These are phyloP conservation scores for Coreoperca whiteheadi DNA, from an alignment of 2,113 vertebrate genomes.

Conservation along the genomic window DNA sequence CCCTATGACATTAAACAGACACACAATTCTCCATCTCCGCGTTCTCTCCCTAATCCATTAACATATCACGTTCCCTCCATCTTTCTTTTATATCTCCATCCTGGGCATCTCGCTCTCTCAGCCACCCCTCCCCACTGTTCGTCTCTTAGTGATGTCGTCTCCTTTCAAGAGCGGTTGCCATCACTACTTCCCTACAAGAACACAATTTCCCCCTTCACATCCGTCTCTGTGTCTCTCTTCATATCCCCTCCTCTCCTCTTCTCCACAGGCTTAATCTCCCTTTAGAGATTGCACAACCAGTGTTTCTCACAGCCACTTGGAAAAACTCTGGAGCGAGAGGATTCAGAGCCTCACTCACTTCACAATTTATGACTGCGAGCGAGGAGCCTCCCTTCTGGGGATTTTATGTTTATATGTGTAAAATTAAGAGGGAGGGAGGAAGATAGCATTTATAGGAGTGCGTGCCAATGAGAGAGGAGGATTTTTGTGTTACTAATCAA, in stretches of 20 bases:
- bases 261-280: conserved; percentile 73
- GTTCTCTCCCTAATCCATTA: conserved; percentile 54
- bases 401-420: conserved; percentile 56
- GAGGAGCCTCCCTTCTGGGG: conserved; percentile 54
- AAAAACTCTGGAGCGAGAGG: conserved; percentile 45
- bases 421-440: conserved; percentile 29
- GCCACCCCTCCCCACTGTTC: conserved; percentile 19
- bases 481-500: conserved; percentile 27
- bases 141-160: conserved; percentile 64
- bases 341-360: conserved; percentile 46
- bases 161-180: conserved; percentile 78
- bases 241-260: conserved; percentile 56
- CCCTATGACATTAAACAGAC: conserved; percentile 61
- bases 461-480: conserved; percentile 34
- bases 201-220: conserved; percentile 78
- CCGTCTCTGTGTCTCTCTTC: conserved; percentile 64
- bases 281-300: conserved; percentile 75
- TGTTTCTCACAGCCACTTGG: conserved; percentile 66
- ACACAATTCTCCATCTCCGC: conserved; percentile 22
- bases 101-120: conserved; percentile 42
- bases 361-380: conserved; percentile 55
- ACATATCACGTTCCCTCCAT: conserved; percentile 64
- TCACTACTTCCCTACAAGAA: conserved; percentile 73
- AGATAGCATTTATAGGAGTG: conserved; percentile 23
- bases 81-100: conserved; percentile 54